phyloP scores from a whole-genome alignment of 1,140 invertebrate genomes.

The Drosophila suzukii region DNA sequence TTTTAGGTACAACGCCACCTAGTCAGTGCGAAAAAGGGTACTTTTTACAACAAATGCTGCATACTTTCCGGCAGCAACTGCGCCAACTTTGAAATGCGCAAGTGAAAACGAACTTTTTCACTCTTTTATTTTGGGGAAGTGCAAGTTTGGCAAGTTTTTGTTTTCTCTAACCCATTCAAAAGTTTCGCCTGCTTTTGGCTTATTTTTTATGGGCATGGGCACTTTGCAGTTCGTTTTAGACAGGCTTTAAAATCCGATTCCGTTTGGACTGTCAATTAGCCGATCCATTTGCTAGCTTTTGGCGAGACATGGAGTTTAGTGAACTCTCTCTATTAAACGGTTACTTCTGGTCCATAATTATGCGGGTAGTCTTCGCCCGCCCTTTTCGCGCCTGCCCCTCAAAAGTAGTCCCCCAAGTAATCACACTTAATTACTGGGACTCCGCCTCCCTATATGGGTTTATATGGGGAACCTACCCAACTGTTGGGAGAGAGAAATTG shows the following conservation, averaged over 20 bases:
- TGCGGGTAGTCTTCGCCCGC: conserved; percentile 43
- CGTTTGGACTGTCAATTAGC: conserved; percentile 39
- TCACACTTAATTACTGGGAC: conserved; percentile 65
- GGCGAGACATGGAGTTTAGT: conserved; percentile 54
- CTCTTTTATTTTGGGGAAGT: conserved; percentile 25
- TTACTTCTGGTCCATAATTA: conserved; percentile 62
- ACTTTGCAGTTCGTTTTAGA: conserved; percentile 24
- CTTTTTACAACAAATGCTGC: conserved; percentile 1
- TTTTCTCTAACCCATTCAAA: conserved; percentile 32
- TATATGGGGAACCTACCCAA: conserved; percentile 27
- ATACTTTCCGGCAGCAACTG: conserved; percentile 13
- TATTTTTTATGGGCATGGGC: conserved; percentile 51
- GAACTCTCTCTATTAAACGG: conserved; percentile 57
- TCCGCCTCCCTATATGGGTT: conserved; percentile 35
- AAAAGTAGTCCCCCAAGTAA: conserved; percentile 55
- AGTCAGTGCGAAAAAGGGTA: neutral
- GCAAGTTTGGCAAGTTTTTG: conserved; percentile 38
- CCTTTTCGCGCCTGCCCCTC: neutral
- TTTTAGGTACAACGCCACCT: neutral
- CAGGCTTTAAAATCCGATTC: conserved; percentile 20
- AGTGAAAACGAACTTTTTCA: conserved; percentile 29
- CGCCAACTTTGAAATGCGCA: neutral
- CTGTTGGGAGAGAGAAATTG: conserved; percentile 39
- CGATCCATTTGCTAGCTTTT: conserved; percentile 19
- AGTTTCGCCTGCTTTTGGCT: conserved; percentile 25